Conservation (phyloP, 2,113 vertebrate genomes). For the Atlantisia rogersi region DNA sequence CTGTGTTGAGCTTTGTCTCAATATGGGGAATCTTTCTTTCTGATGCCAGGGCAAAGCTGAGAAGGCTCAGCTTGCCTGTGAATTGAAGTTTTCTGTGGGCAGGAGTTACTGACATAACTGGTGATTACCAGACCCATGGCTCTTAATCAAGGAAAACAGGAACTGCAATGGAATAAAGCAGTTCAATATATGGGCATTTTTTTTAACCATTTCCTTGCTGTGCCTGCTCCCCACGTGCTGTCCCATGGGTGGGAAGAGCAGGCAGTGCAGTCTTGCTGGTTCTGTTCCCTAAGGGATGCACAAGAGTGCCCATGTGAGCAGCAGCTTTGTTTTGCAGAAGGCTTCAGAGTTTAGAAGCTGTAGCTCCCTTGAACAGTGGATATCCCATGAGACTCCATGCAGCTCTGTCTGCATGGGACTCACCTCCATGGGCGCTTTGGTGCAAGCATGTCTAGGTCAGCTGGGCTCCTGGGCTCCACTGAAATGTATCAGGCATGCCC, state of each 20-base stretch:
- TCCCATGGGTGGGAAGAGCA: not conserved
- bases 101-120: not conserved
- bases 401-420: not conserved
- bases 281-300: not conserved
- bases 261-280: too few relatives aligned
- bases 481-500: too few relatives aligned
- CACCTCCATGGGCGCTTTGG: not conserved
- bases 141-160: not conserved
- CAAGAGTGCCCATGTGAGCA: not conserved
- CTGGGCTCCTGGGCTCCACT: not conserved
- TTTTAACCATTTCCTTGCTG: not conserved
- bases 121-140: not conserved
- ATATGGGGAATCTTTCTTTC: not conserved
- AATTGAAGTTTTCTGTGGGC: not conserved
- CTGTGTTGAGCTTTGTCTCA: not conserved
- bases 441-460: not conserved
- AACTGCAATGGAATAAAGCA: not conserved
- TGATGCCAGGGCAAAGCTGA: not conserved
- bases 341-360: rapidly evolving
- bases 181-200: not conserved
- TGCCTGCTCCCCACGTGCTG: not conserved
- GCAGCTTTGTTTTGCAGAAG: not conserved
- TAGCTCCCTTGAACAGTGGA: not conserved
- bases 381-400: not conserved
- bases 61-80: not conserved